Percentiles rank a stretch among this genome's conserved stretches.
phyloP scores from a whole-genome alignment of 2,888 invertebrate species.

The Zaprionus lineosus region DNA sequence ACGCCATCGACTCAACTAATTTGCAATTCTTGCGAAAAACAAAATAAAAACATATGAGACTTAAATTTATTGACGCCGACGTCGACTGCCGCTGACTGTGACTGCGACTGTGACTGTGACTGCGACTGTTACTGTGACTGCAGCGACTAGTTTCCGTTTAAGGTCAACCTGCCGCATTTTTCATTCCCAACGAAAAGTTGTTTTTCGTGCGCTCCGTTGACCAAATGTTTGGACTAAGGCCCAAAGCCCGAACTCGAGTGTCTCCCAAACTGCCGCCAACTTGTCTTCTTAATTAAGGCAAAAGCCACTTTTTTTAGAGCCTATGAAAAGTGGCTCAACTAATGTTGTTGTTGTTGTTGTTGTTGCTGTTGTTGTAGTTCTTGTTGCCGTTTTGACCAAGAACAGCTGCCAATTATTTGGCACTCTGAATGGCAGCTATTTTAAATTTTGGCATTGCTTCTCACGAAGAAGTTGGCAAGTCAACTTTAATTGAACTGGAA shows the following conservation, averaged over 20 bases:
- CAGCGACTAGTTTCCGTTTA: slow-evolving; percentile 73
- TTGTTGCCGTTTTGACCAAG: slow-evolving; percentile 17
- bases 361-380: too few relatives aligned
- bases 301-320: slow-evolving; percentile 14
- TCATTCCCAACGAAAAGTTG: slow-evolving; percentile 69
- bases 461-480: slow-evolving; percentile 12
- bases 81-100: slow-evolving; percentile 21
- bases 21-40: slow-evolving; percentile 75
- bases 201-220: slow-evolving; percentile 58
- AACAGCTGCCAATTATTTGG: slow-evolving; percentile 65
- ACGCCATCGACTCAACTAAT: slow-evolving; percentile 57
- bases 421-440: slow-evolving; percentile 31
- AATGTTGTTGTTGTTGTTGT: too few relatives aligned
- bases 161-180: slow-evolving; percentile 73
- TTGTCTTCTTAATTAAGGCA: slow-evolving; percentile 46
- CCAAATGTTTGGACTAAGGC: slow-evolving; percentile 47
- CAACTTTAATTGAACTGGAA: slow-evolving; percentile 7
- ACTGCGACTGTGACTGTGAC: slow-evolving; percentile 22
- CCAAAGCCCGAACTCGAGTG: slow-evolving; percentile 7
- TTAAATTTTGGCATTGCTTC: slow-evolving; percentile 18
- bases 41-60: slow-evolving; percentile 53
- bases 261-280: slow-evolving; percentile 17
- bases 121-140: slow-evolving; percentile 24
- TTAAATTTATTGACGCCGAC: slow-evolving; percentile 61
- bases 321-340: slow-evolving; percentile 34